These are phyloP conservation scores for Sciaenops ocellatus DNA, from an alignment of 2,797 vertebrate genomes.

Conservation along the genomic window DNA sequence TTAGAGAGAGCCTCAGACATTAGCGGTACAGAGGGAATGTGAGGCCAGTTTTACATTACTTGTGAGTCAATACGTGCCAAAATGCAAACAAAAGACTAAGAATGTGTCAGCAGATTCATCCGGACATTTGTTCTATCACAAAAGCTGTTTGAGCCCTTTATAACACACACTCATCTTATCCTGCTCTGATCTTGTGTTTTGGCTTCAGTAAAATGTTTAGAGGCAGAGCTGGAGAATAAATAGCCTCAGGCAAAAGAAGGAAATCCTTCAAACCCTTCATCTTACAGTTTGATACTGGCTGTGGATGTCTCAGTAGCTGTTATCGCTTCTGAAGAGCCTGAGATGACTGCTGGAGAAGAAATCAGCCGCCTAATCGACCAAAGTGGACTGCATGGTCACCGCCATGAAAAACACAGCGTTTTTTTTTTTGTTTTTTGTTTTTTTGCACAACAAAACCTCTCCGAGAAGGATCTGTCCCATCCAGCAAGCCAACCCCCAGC, in stretches of 20 bases:
- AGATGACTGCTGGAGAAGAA: slow-evolving; percentile 21
- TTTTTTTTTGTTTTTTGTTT: background rate
- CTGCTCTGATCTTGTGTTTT: slow-evolving; percentile 52
- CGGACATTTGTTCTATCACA: slow-evolving; percentile 8
- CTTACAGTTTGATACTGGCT: slow-evolving; percentile 14
- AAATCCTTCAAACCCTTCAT: slow-evolving; percentile 12
- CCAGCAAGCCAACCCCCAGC: slow-evolving; percentile 72
- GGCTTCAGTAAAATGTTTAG: slow-evolving; percentile 43
- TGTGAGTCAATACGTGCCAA: background rate
- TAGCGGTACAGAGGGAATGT: slow-evolving; percentile 3
- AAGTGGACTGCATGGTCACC: slow-evolving; percentile 22
- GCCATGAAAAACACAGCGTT: slow-evolving; percentile 22
- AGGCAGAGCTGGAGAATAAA: slow-evolving; percentile 43
- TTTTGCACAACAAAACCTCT: slow-evolving; percentile 35
- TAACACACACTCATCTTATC: slow-evolving; percentile 14
- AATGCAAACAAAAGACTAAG: slow-evolving; percentile 10
- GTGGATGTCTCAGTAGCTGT: slow-evolving; percentile 28
- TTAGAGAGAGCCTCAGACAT: slow-evolving; percentile 30
- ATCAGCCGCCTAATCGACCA: slow-evolving; percentile 19
- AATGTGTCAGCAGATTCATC: slow-evolving; percentile 13
- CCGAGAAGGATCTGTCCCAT: slow-evolving; percentile 48
- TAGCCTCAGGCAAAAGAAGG: slow-evolving; percentile 16
- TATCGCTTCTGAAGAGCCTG: slow-evolving; percentile 28
- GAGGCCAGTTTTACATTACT: slow-evolving; percentile 5
- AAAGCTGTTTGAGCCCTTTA: slow-evolving; percentile 12